These are phyloP conservation scores for Seira ritae DNA, from an alignment of 2,888 invertebrate species.

Conservation along the genomic window DNA sequence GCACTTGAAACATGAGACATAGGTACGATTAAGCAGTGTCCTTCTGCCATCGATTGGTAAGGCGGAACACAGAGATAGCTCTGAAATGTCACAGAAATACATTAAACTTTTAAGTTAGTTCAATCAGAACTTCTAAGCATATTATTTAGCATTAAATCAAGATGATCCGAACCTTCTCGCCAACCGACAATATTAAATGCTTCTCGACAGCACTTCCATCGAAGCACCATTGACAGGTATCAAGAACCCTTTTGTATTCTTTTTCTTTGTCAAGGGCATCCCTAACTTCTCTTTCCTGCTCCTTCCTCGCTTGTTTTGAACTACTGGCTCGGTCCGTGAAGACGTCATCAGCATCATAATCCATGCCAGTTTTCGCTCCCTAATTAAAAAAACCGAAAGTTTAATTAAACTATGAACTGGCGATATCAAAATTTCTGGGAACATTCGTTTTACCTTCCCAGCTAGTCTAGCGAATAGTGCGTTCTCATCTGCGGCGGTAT, in stretches of 20 bases:
- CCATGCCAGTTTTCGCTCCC: constrained; percentile 75
- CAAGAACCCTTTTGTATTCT: constrained; percentile 83
- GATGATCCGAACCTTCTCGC: constrained; percentile 83
- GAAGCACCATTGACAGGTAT: constrained; percentile 89
- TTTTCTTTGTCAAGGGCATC: constrained; percentile 86
- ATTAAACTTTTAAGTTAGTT: too few species aligned
- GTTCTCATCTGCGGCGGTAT: constrained; percentile 87
- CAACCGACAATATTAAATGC: constrained; percentile 89
- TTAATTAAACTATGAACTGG: constrained; percentile 28
- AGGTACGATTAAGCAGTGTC: constrained; percentile 91
- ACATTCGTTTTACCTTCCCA: constrained; percentile 76
- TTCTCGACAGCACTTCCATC: constrained; percentile 88
- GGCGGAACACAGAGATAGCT: constrained; percentile 89
- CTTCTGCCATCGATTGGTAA: constrained; percentile 86
- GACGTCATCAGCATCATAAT: constrained; percentile 87
- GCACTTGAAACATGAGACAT: constrained; percentile 87
- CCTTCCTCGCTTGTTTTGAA: constrained; percentile 77
- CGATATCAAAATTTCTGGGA: neutral
- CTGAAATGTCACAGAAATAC: constrained; percentile 74
- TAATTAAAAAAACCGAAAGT: constrained; percentile 48
- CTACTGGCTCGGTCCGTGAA: constrained; percentile 84
- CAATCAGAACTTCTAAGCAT: too few species aligned
- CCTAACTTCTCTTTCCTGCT: constrained; percentile 80
- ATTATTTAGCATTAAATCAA: too few species aligned
- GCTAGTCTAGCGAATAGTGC: constrained; percentile 86